Conservation (phyloP, 1,140 invertebrate genomes). For the Olivierus martensii region DNA sequence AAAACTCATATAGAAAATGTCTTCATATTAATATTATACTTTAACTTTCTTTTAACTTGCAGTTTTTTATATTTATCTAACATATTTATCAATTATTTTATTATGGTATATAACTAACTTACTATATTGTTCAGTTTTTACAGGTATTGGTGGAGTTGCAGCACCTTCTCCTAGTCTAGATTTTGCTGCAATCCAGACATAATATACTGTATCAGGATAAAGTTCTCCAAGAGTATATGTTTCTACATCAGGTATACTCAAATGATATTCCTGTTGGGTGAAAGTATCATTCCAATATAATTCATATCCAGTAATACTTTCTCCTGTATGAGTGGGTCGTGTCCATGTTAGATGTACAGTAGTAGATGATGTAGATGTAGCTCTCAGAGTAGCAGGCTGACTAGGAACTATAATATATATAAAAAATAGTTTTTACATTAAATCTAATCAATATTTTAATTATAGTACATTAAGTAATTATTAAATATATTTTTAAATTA, state of each 20-base stretch:
- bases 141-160: slow-evolving; percentile 81
- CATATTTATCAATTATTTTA: too few species aligned
- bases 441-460: too few species aligned
- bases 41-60: too few species aligned
- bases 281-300: slow-evolving; percentile 96
- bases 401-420: slow-evolving; percentile 57
- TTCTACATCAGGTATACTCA: slow-evolving; percentile 61
- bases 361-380: slow-evolving; percentile 52
- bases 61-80: too few species aligned
- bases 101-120: too few species aligned
- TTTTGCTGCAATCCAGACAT: slow-evolving; percentile 85
- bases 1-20: too few species aligned
- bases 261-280: slow-evolving; percentile 49
- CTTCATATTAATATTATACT: too few species aligned
- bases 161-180: slow-evolving; percentile 86
- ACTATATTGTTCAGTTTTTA: slow-evolving; percentile 93
- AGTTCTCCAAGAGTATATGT: slow-evolving; percentile 71
- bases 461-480: too few species aligned
- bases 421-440: too few species aligned
- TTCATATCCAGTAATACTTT: slow-evolving; percentile 87
- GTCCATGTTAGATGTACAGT: slow-evolving; percentile 78
- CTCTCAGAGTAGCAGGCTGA: slow-evolving; percentile 69
- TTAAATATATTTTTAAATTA: too few species aligned
- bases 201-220: slow-evolving; percentile 90
- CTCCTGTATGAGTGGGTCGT: slow-evolving; percentile 71